These are phyloP conservation scores for Habroteleia sp. DNA, from an alignment of 2,888 invertebrate genomes.

Conservation along the genomic window DNA sequence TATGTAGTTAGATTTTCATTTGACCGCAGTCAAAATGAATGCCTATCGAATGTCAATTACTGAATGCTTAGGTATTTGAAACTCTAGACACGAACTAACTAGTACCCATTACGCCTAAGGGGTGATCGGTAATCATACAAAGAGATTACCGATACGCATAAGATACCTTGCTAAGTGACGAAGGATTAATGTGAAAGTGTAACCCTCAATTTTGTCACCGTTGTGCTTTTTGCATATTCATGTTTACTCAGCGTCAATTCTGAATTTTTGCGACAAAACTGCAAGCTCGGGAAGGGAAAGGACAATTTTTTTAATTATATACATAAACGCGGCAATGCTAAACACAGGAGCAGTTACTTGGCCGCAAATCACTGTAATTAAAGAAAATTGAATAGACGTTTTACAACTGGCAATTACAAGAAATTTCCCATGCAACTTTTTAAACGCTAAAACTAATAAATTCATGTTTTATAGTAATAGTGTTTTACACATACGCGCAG, in stretches of 20 bases:
- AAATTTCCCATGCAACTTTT: constrained; percentile 35
- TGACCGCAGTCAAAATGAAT: constrained; percentile 53
- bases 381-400: constrained; percentile 32
- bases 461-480: constrained; percentile 17
- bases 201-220: constrained; percentile 37
- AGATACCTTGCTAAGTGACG: constrained; percentile 61
- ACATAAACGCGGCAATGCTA: constrained; percentile 5
- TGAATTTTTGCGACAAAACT: neutral
- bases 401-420: constrained; percentile 38
- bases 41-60: constrained; percentile 65
- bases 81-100: constrained; percentile 66
- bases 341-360: constrained; percentile 24
- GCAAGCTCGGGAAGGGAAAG: too few species aligned
- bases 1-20: too few species aligned
- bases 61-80: constrained; percentile 58
- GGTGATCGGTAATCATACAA: constrained; percentile 59
- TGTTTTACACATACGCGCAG: constrained; percentile 1
- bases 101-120: constrained; percentile 53
- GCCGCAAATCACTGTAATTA: constrained; percentile 33
- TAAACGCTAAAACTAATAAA: constrained; percentile 45
- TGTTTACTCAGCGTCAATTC: neutral
- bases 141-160: constrained; percentile 56
- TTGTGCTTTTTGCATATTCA: constrained; percentile 20
- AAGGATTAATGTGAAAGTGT: constrained; percentile 32
- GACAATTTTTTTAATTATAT: constrained; percentile 1